Evolutionary conservation across 2,888 invertebrate genomes (phyloP), one percentile per base, ranked within the genome.

Genomic region (Leptinotarsa peninsularis): DNA sequence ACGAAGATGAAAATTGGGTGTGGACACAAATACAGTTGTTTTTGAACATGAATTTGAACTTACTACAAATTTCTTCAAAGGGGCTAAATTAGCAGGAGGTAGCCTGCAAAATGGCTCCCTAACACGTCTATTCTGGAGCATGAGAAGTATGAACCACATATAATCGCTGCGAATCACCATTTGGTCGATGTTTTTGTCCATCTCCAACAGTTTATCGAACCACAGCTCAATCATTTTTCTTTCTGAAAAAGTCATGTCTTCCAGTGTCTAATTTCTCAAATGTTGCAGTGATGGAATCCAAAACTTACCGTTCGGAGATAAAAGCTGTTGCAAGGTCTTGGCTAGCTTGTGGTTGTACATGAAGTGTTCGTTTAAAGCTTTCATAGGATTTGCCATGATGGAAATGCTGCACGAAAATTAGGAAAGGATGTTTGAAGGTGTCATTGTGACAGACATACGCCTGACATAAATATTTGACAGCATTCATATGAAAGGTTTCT

Each of bases 121-220:
- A 7, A 89, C 80, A 74, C 83, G 84, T 73, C 87, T 88, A 67
- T 83, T 86, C 81, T 89, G 88, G 76, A 89, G 78, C 79, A 88
- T 87, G 7, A 89, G 81, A n/a, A 89, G 82, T 67, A 89, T 82
- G 76, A 88, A 87, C 88, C 88, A 88, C 85, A 88, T 88, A 76
- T 89, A 89, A 67, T 89, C 88, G 78, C 88, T 89, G 74, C 89
- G 80, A n/a, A 84, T 84, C 3, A 79, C 81, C 79, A 88, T 82
- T 74, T 86, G 82, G 54, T 87, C 86, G 4, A 83, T 76, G 14
- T 79, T 83, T 18, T 83, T 84, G 15, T 84, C 84, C 80, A 88
- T 84, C 18, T 84, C 84, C 54, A 85, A 81, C 33, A 89, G 79
- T 80, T 86, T 86, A 69, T 87, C 84, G 74, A 89, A 80, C 89